Evolutionary conservation across 2,888 invertebrate genomes (phyloP).

Genomic region (Doris montereyensis): DNA sequence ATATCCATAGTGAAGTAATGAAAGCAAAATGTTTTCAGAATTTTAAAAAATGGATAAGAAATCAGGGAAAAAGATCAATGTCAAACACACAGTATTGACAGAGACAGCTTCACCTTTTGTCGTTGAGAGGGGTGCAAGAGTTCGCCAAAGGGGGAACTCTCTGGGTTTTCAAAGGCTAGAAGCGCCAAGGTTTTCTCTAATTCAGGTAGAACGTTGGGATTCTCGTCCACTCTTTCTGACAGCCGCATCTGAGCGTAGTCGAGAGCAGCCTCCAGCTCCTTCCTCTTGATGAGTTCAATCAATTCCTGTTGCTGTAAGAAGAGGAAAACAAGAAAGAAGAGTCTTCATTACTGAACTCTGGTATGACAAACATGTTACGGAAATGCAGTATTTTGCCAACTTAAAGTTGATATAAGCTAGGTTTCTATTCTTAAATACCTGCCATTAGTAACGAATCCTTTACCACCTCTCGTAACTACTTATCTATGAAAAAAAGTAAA

Average conservation of each 20-base stretch:
- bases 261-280: conserved; percentile 88
- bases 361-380: too few relatives aligned
- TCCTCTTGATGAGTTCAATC: conserved; percentile 88
- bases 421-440: too few relatives aligned
- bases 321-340: conserved; percentile 3
- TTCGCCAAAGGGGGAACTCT: conserved; percentile 94
- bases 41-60: too few relatives aligned
- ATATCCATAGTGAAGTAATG: not conserved
- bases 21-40: not conserved
- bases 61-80: too few relatives aligned
- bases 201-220: conserved; percentile 80
- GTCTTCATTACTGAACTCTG: too few relatives aligned
- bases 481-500: too few relatives aligned
- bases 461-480: too few relatives aligned
- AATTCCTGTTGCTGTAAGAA: conserved; percentile 86
- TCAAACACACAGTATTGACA: not conserved
- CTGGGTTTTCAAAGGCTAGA: conserved; percentile 96
- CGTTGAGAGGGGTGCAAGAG: conserved; percentile 92
- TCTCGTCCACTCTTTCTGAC: conserved; percentile 88
- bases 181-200: conserved; percentile 94
- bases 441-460: too few relatives aligned
- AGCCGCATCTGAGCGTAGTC: conserved; percentile 91
- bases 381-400: too few relatives aligned
- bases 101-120: conserved; percentile 76
- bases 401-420: too few relatives aligned